Percentiles rank a stretch among this genome's conserved stretches.
Conservation (phyloP, 2,113 vertebrate species). For the Mobula birostris region DNA sequence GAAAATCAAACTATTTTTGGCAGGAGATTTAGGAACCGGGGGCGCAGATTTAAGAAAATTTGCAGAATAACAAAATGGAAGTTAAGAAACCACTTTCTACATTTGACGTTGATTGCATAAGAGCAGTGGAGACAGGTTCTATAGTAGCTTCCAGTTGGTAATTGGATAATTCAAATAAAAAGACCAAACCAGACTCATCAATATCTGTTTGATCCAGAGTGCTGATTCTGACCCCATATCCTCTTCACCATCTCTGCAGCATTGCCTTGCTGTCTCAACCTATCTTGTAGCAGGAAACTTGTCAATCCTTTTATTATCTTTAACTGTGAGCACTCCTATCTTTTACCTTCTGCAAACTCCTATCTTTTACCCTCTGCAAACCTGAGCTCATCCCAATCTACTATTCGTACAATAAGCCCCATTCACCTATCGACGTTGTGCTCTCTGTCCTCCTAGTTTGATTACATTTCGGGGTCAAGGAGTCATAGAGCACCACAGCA, state of each 20-base stretch:
- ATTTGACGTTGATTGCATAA: neutral
- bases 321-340: neutral
- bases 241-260: neutral
- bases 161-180: neutral
- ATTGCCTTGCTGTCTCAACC: neutral
- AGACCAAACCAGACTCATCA: neutral
- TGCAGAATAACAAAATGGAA: neutral
- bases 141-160: neutral
- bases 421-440: neutral
- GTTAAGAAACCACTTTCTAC: neutral
- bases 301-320: neutral
- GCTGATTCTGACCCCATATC: neutral
- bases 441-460: neutral
- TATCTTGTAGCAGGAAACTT: neutral
- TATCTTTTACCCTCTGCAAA: neutral
- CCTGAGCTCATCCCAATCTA: neutral
- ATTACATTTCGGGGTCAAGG: neutral
- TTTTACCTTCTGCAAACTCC: neutral
- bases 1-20: neutral
- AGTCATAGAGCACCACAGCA: too few relatives aligned
- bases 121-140: neutral
- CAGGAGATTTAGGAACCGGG: neutral
- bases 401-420: neutral
- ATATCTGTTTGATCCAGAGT: neutral
- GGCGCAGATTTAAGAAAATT: neutral